Evolutionary conservation across 2,888 invertebrate species (phyloP).

Genomic region (Ptycholaimellus sp.): DNA sequence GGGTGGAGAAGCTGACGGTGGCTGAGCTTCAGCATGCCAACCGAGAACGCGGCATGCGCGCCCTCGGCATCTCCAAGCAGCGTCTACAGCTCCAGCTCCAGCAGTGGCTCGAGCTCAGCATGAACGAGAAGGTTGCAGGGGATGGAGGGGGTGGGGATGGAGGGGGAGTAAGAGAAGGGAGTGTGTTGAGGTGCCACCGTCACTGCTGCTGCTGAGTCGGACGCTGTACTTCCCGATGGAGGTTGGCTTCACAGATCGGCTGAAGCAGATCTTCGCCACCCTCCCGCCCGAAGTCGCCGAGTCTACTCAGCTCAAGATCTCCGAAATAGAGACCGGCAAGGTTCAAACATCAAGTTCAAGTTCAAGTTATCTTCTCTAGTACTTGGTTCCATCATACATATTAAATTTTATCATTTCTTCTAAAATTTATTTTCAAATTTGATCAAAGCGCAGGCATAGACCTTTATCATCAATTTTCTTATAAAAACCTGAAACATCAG

Average conservation of each 20-base stretch:
- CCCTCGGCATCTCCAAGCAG: conserved; percentile 71
- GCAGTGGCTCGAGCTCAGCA: conserved; percentile 82
- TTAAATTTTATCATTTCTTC: no score
- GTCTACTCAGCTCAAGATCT: no score
- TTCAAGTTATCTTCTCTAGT: no score
- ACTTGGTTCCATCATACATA: no score
- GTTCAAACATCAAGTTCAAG: no score
- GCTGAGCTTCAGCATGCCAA: conserved; percentile 80
- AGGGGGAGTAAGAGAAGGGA: neutral
- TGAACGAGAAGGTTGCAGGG: conserved; percentile 45
- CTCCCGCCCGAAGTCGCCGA: conserved; percentile 57
- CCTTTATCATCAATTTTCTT: no score
- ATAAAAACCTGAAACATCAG: no score
- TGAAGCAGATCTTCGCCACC: conserved; percentile 71
- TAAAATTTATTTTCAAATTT: no score
- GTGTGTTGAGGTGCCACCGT: conserved; percentile 52
- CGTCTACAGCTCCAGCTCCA: conserved; percentile 49
- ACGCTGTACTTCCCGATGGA: conserved; percentile 69
- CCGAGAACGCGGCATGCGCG: conserved; percentile 78
- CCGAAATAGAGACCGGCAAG: no score
- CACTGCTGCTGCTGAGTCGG: conserved; percentile 65
- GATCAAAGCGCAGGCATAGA: no score
- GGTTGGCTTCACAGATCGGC: conserved; percentile 60
- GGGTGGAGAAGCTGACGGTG: conserved; percentile 59
- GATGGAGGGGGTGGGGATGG: neutral